Evolutionary conservation across 2,797 vertebrate genomes (phyloP), one percentile per base, ranked within the genome.

Genomic region (Peromyscus nudipes): DNA sequence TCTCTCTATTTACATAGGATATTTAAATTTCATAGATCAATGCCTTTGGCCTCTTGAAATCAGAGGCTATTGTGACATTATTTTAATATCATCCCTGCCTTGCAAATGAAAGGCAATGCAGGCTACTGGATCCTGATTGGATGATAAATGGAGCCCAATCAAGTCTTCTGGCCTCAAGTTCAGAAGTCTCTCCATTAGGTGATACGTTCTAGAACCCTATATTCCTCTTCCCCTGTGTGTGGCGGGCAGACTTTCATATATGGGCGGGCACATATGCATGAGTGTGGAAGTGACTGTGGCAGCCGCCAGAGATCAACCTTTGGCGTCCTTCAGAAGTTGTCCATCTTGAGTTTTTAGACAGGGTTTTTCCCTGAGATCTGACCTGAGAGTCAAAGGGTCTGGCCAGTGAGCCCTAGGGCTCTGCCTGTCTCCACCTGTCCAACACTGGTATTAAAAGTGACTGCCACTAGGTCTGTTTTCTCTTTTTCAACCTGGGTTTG

Each of bases 11-110:
- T 89, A 37, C 12, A n/a, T 83, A 82, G 79, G 69, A 82, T 91
- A 23, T 85, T 43, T 69, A 81, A 62, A 34, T 76, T 34, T 83
- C 57, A 75, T 19, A 93, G 52, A 62, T 37, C 65, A 21, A 34
- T 76, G 31, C 31, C 31, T 85, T 73, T 77, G 31, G 40, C 21
- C 73, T 95, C 77, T 97, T 52, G 17, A 92, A 94, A 90, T 75
- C 31, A 65, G 40, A 89, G 10, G 57, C 65, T 46, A 73, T 69
- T 91, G 57, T 23, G 79, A 5, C 46, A 82, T 73, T 87, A 29
- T 49, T 83, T 80, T 80, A 88, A 55, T n/a, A 79, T 57, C 34
- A 52, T 79, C 52, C 62, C 64, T 87, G 55, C 34, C 11, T 1
- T 52, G 6, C 25, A 91, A 46, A 11, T 11, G 8, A 79, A 82